Evolutionary conservation across 2,888 invertebrate genomes (phyloP).

Genomic region (Ormyrus labotus): DNA sequence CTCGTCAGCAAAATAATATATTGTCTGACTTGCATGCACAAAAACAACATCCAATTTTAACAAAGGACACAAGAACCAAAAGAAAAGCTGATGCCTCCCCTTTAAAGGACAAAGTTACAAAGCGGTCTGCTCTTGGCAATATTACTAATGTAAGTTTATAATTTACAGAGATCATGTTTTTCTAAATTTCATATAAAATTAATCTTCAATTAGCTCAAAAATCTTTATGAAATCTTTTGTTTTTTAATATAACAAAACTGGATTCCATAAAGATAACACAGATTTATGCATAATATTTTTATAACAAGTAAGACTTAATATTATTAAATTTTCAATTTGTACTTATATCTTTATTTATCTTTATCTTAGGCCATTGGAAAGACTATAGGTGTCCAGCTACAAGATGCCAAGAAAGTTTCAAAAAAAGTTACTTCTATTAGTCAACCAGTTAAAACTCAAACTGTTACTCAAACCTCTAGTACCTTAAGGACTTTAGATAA

Average conservation of each 20-base stretch:
- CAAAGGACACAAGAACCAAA: slow-evolving; percentile 80
- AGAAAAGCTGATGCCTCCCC: slow-evolving; percentile 90
- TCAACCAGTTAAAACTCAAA: slow-evolving; percentile 40
- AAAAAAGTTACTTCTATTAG: slow-evolving; percentile 60
- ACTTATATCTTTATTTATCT: neutral
- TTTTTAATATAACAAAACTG: no score
- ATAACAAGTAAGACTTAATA: no score
- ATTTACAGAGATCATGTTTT: neutral
- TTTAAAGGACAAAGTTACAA: slow-evolving; percentile 84
- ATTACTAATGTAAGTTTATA: slow-evolving; percentile 83
- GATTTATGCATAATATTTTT: no score
- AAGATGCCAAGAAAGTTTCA: slow-evolving; percentile 67
- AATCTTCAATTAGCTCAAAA: no score
- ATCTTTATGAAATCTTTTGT: no score
- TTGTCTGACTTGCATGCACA: slow-evolving; percentile 59
- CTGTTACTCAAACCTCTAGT: slow-evolving; percentile 54
- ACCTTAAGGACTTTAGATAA: slow-evolving; percentile 64
- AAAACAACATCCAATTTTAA: slow-evolving; percentile 76
- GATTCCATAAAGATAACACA: no score
- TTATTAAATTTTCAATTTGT: no score
- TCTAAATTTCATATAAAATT: no score
- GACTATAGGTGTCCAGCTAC: slow-evolving; percentile 65
- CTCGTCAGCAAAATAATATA: slow-evolving; percentile 79
- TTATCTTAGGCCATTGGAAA: slow-evolving; percentile 70
- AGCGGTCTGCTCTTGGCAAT: slow-evolving; percentile 91